Evolutionary conservation across 2,797 vertebrate genomes (phyloP).

Genomic region (Prionace glauca): DNA sequence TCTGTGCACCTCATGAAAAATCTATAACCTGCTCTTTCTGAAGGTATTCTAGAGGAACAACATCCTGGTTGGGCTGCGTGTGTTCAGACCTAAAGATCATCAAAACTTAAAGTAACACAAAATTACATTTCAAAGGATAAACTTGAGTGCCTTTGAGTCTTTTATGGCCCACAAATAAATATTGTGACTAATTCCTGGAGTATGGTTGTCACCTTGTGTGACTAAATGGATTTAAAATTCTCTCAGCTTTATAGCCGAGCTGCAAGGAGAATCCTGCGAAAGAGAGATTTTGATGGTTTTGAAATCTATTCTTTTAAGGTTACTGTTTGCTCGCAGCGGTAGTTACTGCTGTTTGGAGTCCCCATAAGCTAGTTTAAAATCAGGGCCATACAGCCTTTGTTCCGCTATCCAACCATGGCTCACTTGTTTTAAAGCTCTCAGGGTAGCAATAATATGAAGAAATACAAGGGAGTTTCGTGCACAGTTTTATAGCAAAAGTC

Average conservation of each 20-base stretch:
- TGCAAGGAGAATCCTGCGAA: background rate
- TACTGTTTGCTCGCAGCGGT: constrained; percentile 25
- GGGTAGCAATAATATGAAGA: constrained; percentile 8
- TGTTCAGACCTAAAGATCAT: background rate
- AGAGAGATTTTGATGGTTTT: constrained; percentile 33
- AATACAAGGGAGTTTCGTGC: constrained; percentile 10
- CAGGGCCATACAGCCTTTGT: constrained; percentile 31
- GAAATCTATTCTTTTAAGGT: constrained; percentile 33
- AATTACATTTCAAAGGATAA: constrained; percentile 26
- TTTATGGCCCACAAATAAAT: constrained; percentile 2
- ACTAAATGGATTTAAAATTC: constrained; percentile 33
- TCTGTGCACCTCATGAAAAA: constrained; percentile 23
- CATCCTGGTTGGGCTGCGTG: background rate
- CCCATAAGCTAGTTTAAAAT: constrained; percentile 24
- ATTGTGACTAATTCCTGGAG: constrained; percentile 27
- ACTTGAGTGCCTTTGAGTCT: constrained; percentile 7
- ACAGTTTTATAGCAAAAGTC: background rate
- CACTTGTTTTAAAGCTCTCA: constrained; percentile 11
- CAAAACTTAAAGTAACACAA: background rate
- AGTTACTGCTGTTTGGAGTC: constrained; percentile 24
- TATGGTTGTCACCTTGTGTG: constrained; percentile 26
- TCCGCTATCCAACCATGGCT: background rate
- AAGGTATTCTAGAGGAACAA: background rate
- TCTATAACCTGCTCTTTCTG: constrained; percentile 23
- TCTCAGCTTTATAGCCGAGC: background rate